Base-by-base conservation (phyloP, 2,113 vertebrate genomes). In the Bambusicola thoracicus region DNA sequence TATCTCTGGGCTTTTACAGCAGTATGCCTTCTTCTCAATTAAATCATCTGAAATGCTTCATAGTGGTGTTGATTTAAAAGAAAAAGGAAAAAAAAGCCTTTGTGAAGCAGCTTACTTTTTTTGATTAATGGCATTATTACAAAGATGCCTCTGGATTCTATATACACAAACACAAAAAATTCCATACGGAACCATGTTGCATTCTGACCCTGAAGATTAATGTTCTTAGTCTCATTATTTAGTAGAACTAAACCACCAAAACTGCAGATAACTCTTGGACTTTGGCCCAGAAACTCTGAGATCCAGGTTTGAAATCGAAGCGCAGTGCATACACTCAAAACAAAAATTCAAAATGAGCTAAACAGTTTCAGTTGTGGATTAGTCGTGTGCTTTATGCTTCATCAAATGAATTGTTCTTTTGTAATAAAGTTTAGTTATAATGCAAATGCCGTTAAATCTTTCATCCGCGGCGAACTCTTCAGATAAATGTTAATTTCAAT, bases 401-500 rank as follows among this genome's bases (percentile, higher is more conserved):
- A 30, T 72, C 29, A 72, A 19, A 58, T 13, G 14, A 63, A 3
- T 43, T 73, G n/a, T 10, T 41, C 32, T 85, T 92, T 9, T 53
- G 25, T 77, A 25, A 29, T 63, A 3, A 62, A 80, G 7, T 62
- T 93, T 62, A 67, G 38, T 55, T 82, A 43, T 49, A 61, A n/a
- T 5, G 3, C 5, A 32, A 12, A 53, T 43, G 18, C 43, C 19
- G 11, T 65, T 59, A 36, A 58, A 32, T 4, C 7, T 51, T 59
- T 62, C 41, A 30, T 75, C 12, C 78, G 12, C 55, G 21, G 18
- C 56, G 29, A 77, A 84, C 13, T 59, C 2, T 74, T 76, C 19
- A 21, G 7, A 43, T 59, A 67, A 58, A 82, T 41, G 25, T 38
- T 91, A 75, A 63, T 87, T 92, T 94, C 70, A 94, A 81, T 85